Evolutionary conservation across 2,797 vertebrate species (phyloP), one percentile per base, ranked within the genome.

Genomic region (Selene dorsalis): DNA sequence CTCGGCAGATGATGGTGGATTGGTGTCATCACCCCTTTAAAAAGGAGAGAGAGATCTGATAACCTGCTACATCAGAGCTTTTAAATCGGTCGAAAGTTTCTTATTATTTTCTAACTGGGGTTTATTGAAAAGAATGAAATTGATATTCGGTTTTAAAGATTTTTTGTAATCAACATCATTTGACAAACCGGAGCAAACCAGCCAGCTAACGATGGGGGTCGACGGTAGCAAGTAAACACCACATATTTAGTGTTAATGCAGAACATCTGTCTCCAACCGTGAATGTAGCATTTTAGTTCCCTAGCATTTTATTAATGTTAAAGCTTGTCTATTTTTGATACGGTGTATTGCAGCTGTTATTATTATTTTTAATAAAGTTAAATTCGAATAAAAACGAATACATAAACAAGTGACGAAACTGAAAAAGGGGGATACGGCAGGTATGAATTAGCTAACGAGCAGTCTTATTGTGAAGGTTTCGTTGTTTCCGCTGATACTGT

Each of bases 1-100:
- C 9, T 0, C 0, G 3, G 13, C 1, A 0, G 35, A 4, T 86
- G 85, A 89, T 47, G 84, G 12, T 10, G 12, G 3, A 0, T 57
- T 10, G 10, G 77, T 92, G 87, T 90, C 69, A 84, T 85, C 83
- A 85, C 71, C 59, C 38, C 3, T 10, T 0, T 0, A 0, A 0
- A 7, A 26, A 47, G 30, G 7, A 35, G 7, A 35, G 32, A 35
- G 32, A 2, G 32, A 35, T 8, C 8, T 35, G 6, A 35, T 35
- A 35, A 9, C 7, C 32, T 35, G 32, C 32, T 11, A 0, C 10
- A 0, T 24, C 0, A 20, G 4, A 16, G 2, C 0, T 35, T 6
- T 39, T 12, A 22, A 52, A 52, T 4, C 48, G n/a, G 3, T 22
- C 48, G 10, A 52, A 52, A 20, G 45, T 48, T 48, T 48, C 20